Base-by-base conservation (phyloP, 2,888 invertebrate genomes). In the Antheraea yamamai region DNA sequence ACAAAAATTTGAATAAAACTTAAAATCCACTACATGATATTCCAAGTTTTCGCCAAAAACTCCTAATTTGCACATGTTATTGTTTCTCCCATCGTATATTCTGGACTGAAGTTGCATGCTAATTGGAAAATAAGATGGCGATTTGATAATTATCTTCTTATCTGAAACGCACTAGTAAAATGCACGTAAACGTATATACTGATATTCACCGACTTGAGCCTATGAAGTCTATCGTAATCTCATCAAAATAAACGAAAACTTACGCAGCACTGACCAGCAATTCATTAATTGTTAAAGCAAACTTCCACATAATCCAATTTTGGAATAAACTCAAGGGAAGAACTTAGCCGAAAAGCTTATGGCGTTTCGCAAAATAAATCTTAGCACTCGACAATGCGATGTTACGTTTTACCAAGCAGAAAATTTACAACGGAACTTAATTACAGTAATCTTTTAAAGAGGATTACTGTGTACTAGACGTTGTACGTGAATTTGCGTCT, bases 401-500 rank as follows among this genome's bases (percentile, higher is more conserved):
- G 81, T 80, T 81, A 81, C 78, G 79, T 82, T 84, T 83, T 80
- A 80, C 82, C 79, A 79, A 81, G 85, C 84, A 81, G 83, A 86
- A 86, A 87, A 88, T 87, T 85, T 86, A 88, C 89, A 88, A 84
- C 85, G 83, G 85, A 88, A 87, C 79, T 88, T 89, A 89, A 88
- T 89, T 89, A 88, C 82, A 78, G 82, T 84, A 87, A 88, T 76
- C 76, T 72, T 76, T 70, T 70, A 70, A 72, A 72, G 74, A 79
- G 79, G 79, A 77, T 86, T 80, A 83, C 83, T 79, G 81, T 81
- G 80, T 83, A 81, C 79, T 79, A 78, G 64, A 66, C 20, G 16
- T 14, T 26, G 30, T 14, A 26, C 16, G 64, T 64, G 26, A 10
- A 30, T 30, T 66, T 30, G 26, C 20, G 30, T 66, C 26, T 66